These are phyloP conservation scores for Orussus abietinus DNA, from an alignment of 1,140 invertebrate species.

Conservation along the genomic window DNA sequence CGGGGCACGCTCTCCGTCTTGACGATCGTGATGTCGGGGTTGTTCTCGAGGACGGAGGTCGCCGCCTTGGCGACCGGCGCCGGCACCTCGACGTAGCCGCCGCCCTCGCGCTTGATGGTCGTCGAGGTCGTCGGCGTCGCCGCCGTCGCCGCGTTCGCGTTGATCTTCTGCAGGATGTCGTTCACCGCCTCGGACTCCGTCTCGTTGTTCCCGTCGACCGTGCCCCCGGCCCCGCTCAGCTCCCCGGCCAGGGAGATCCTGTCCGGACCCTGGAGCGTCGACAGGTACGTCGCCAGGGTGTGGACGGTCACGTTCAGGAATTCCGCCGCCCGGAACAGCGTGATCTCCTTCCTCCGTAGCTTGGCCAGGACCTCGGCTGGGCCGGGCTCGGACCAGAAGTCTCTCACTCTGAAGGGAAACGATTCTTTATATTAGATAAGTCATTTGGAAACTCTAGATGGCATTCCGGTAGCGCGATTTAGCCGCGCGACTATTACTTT, in stretches of 20 bases:
- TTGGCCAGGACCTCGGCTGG: conserved; percentile 68
- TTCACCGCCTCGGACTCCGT: conserved; percentile 34
- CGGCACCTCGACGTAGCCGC: conserved; percentile 43
- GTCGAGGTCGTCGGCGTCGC: conserved; percentile 39
- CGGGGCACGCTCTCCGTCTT: conserved; percentile 56
- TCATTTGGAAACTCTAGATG: too few relatives aligned
- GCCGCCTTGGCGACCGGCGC: conserved; percentile 44
- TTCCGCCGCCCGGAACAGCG: conserved; percentile 66
- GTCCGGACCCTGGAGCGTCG: conserved; percentile 57
- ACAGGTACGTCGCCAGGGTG: conserved; percentile 67
- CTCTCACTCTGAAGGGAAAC: conserved; percentile 59
- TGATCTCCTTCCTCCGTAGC: conserved; percentile 67
- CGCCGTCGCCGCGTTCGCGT: conserved; percentile 32
- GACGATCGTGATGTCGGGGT: conserved; percentile 62
- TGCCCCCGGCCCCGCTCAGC: conserved; percentile 29
- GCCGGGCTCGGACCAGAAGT: conserved; percentile 73
- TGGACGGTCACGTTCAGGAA: conserved; percentile 70
- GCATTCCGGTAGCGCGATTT: too few relatives aligned
- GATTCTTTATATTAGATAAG: too few relatives aligned
- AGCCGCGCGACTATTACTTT: too few relatives aligned
- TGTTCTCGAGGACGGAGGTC: conserved; percentile 56
- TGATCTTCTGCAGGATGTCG: conserved; percentile 47
- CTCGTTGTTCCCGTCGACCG: conserved; percentile 36
- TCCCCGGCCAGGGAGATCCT: conserved; percentile 49
- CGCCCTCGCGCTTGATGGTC: conserved; percentile 50